Percentiles rank a stretch among this genome's conserved stretches.
Conservation (phyloP, 2,113 vertebrate species). For the Acrocephalus kingi region DNA sequence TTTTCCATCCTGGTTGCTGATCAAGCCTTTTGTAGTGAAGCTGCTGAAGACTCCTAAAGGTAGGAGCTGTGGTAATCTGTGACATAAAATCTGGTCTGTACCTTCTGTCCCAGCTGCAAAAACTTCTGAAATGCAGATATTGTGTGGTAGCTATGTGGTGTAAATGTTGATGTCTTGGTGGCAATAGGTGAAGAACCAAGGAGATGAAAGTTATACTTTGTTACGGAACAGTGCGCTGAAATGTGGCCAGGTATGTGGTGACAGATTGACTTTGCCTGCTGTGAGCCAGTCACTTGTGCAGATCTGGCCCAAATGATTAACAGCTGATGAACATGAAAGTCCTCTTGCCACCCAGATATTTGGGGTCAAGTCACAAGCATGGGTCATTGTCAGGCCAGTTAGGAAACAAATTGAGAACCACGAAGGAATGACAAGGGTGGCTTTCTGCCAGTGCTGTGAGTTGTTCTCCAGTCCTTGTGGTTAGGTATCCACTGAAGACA, state of each 20-base stretch:
- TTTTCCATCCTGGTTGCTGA: not conserved
- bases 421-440: not conserved
- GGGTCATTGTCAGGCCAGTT: not conserved
- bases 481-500: not conserved
- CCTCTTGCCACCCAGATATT: not conserved
- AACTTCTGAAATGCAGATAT: not conserved
- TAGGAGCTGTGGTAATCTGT: not conserved
- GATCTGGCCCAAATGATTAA: not conserved
- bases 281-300: not conserved
- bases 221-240: not conserved
- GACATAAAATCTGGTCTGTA: not conserved
- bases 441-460: not conserved
- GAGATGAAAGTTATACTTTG: not conserved
- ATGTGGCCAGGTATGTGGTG: not conserved
- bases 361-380: not conserved
- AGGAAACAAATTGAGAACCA: not conserved
- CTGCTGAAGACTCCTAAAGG: not conserved
- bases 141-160: rapidly evolving
- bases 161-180: not conserved
- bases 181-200: not conserved
- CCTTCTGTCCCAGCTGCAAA: not conserved
- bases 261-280: not conserved
- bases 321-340: not conserved
- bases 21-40: not conserved
- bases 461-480: not conserved